Evolutionary conservation across 2,888 invertebrate species (phyloP).

Genomic region (Pterobdella sp.): DNA sequence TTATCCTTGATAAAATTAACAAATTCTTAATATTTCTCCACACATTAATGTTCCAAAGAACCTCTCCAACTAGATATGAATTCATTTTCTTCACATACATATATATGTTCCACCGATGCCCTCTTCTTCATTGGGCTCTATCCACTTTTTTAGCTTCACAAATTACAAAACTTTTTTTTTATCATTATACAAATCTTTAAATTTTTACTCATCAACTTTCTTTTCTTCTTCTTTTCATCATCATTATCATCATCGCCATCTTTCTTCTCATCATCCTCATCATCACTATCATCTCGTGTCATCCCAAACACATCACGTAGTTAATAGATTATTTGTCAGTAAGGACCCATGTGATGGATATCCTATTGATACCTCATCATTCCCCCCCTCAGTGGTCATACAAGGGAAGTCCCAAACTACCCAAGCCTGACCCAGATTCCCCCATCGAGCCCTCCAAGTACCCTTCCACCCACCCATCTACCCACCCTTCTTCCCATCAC

Average conservation of each 20-base stretch:
- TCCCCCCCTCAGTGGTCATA: slow-evolving; percentile 12
- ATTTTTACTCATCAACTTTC: background rate
- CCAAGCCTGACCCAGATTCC: slow-evolving; percentile 30
- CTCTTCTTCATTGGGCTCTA: too few species aligned
- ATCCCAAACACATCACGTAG: too few species aligned
- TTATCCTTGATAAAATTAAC: too few species aligned
- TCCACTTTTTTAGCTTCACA: too few species aligned
- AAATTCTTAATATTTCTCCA: too few species aligned
- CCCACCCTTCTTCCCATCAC: background rate
- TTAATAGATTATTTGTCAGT: too few species aligned
- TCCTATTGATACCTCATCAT: too few species aligned
- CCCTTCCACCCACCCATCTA: background rate
- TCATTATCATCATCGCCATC: background rate
- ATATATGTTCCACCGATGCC: too few species aligned
- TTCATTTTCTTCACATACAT: too few species aligned
- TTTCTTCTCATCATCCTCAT: slow-evolving; percentile 3
- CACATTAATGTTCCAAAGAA: too few species aligned
- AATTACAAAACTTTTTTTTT: background rate
- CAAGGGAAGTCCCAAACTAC: slow-evolving; percentile 30
- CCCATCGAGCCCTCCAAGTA: slow-evolving; percentile 26
- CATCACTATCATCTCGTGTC: background rate
- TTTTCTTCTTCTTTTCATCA: background rate
- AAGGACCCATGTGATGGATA: too few species aligned
- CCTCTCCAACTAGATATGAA: too few species aligned
- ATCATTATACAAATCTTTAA: slow-evolving; percentile 8